phyloP scores from a whole-genome alignment of 2,113 vertebrate genomes.

The Psittacus erithacus region DNA sequence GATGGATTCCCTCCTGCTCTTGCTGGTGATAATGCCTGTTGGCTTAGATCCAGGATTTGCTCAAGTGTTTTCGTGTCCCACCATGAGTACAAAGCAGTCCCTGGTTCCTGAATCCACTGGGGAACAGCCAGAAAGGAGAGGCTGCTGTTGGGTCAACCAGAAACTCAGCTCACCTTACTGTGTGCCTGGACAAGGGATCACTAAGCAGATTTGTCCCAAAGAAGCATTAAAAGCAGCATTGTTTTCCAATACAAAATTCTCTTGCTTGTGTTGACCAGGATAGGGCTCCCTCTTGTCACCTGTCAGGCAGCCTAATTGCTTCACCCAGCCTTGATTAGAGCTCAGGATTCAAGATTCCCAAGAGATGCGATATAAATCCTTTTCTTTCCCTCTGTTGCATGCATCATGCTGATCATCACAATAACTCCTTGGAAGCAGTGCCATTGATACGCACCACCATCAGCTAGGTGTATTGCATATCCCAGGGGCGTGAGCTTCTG shows the following conservation, averaged over 20 bases:
- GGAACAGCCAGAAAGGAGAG: not conserved
- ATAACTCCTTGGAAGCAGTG: rapidly evolving
- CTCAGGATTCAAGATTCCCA: not conserved
- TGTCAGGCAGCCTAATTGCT: not conserved
- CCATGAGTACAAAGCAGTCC: not conserved
- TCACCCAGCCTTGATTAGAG: not conserved
- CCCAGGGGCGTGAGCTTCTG: not conserved
- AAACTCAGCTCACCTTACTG: not conserved
- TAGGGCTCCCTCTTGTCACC: not conserved
- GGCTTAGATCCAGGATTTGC: not conserved
- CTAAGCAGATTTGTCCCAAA: not conserved
- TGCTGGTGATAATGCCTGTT: not conserved
- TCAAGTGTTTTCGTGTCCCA: not conserved
- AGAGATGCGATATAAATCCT: not conserved
- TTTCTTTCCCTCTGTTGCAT: not conserved
- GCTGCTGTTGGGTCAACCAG: not conserved
- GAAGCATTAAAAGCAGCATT: rapidly evolving
- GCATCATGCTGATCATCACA: rapidly evolving
- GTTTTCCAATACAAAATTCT: not conserved
- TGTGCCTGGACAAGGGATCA: not conserved
- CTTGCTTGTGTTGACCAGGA: not conserved
- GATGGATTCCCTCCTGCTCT: not conserved
- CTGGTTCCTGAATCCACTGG: not conserved
- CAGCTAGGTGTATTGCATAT: rapidly evolving
- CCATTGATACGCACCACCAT: rapidly evolving